Base-by-base conservation (phyloP, 2,888 invertebrate genomes). In the Parnassius apollo region DNA sequence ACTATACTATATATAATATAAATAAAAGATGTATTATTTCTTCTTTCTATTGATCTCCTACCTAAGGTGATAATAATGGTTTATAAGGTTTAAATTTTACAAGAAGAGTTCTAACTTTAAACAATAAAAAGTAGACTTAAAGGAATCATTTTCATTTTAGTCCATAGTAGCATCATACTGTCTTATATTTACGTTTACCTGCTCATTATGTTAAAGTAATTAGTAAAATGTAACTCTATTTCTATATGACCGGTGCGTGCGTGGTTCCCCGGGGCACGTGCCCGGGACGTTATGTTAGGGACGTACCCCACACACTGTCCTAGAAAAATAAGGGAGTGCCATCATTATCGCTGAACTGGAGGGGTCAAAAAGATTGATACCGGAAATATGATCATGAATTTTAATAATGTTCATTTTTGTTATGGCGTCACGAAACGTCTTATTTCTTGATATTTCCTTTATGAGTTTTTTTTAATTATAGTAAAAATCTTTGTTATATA, bases 261-360 rank as follows among this genome's bases (percentile, higher is more conserved):
- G 68, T 68, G 72, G 71, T 71, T 80, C 77, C 75, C 71, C 75
- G 73, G 75, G 71, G 73, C 73, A 77, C 81, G 82, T 83, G 73
- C 72, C 56, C 63, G 67, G 53, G 67, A 51, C 54, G 50, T 42
- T 51, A 22, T 25, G 54, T 68, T 72, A 80, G 86, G 88, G 88
- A 79, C 75, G 77, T 76, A 83, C 88, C 88, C 87, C 73, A 70
- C 73, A 74, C 70, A 71, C 71, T 65, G 65, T 74, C 60, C 64
- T 57, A 64, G 71, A 76, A 80, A 81, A 81, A 78, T 65, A 68
- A 83, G 85, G 89, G 89, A 78, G 88, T 81, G 85, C 75, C 76
- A 85, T 86, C 83, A 87, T 80, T 84, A 86, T 82, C 77, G 69
- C 68, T 85, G 78, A 84, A 69, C 71, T 72, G 67, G 68, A 60